Evolutionary conservation across 2,113 vertebrate species (phyloP).

Genomic region (Lanius collurio): DNA sequence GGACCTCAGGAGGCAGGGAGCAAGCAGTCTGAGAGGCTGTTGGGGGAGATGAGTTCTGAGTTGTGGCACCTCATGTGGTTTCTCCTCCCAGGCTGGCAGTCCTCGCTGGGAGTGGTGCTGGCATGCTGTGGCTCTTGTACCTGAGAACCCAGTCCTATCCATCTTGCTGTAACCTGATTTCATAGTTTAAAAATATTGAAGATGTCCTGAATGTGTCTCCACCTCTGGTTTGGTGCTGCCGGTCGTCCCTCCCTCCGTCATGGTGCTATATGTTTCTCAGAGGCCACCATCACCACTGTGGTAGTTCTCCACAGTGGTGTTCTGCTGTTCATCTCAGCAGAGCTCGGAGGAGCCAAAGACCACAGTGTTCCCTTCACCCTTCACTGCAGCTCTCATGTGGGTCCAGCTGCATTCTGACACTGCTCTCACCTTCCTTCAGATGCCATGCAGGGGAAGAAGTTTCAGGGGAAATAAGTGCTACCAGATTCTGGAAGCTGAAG

Average conservation of each 20-base stretch:
- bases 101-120: not conserved
- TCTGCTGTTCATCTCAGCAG: not conserved
- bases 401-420: not conserved
- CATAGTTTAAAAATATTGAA: not conserved
- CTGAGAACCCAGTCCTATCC: not conserved
- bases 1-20: not conserved
- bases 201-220: not conserved
- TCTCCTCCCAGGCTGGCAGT: not conserved
- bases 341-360: not conserved
- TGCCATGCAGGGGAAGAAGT: not conserved
- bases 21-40: not conserved
- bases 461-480: not conserved
- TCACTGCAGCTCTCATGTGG: not conserved
- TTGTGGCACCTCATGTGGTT: not conserved
- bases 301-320: not conserved
- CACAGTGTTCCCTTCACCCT: not conserved
- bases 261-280: constrained; percentile 11
- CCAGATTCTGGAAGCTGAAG: not conserved
- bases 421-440: not conserved
- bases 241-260: not conserved
- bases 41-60: not conserved
- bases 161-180: not conserved
- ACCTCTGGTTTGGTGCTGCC: not conserved
- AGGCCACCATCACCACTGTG: not conserved
- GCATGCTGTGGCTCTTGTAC: not conserved